A percentile compares a stretch with the other conserved stretches of the same genome.
These are phyloP conservation scores for Philypnodon macrostomus DNA, from an alignment of 2,797 vertebrate genomes.

Conservation along the genomic window DNA sequence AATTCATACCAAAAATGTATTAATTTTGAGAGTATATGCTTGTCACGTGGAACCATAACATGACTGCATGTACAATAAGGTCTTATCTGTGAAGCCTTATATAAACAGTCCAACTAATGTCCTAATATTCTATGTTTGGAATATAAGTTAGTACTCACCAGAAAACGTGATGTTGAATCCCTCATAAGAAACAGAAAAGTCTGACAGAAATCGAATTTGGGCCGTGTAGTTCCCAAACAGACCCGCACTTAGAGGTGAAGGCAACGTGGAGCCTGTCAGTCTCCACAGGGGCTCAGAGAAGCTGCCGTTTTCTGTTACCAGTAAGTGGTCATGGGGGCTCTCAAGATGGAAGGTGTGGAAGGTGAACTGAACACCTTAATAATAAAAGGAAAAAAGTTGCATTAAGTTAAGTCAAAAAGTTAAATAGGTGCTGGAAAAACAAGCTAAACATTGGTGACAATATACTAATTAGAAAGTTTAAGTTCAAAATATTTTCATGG, in stretches of 20 bases:
- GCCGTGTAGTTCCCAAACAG: constrained; percentile 96
- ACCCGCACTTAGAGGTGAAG: constrained; percentile 88
- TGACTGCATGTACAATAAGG: too few relatives aligned
- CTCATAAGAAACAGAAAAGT: constrained; percentile 98
- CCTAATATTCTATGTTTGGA: neutral
- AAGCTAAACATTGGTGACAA: neutral
- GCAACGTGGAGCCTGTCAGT: constrained; percentile 89
- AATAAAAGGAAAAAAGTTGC: neutral
- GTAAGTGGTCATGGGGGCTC: constrained; percentile 92
- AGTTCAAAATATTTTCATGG: neutral
- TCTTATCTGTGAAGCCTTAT: too few relatives aligned
- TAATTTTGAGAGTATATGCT: too few relatives aligned
- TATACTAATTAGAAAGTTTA: neutral
- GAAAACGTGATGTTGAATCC: constrained; percentile 99
- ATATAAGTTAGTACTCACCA: constrained; percentile 69
- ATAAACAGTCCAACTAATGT: neutral
- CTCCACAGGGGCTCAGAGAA: constrained; percentile 90
- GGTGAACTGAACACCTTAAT: constrained; percentile 91
- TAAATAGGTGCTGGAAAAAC: too few relatives aligned
- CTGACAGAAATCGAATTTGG: constrained; percentile 95
- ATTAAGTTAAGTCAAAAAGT: neutral
- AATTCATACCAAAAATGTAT: too few relatives aligned
- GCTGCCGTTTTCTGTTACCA: constrained; percentile 94
- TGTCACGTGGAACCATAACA: too few relatives aligned
- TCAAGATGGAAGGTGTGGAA: constrained; percentile 98